Conservation (phyloP, 1,140 invertebrate genomes). For the Hylaeus anthracinus region DNA sequence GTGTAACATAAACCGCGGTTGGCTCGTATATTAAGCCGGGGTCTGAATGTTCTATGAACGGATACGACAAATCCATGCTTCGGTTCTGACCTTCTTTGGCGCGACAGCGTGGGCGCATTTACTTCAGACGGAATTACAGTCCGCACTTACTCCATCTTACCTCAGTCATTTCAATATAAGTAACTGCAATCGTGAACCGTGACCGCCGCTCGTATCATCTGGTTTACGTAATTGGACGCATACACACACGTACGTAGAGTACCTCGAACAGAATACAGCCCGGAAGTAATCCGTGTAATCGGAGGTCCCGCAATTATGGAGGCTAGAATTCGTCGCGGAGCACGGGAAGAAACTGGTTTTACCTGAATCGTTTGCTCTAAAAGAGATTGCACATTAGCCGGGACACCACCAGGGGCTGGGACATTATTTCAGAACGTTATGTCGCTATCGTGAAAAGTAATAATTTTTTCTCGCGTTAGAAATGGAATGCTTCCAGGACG, state of each 20-base stretch:
- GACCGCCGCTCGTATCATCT: constrained; percentile 57
- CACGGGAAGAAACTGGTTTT: constrained; percentile 17
- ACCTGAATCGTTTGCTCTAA: constrained; percentile 14
- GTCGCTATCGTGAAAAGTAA: not conserved
- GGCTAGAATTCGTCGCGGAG: constrained; percentile 16
- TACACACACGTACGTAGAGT: not conserved
- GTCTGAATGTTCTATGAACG: constrained; percentile 44
- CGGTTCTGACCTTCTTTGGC: constrained; percentile 62
- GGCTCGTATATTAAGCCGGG: constrained; percentile 31
- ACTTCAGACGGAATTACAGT: constrained; percentile 60
- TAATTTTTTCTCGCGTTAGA: constrained; percentile 2
- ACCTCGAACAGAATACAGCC: constrained; percentile 19
- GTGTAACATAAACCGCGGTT: constrained; percentile 9
- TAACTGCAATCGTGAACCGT: constrained; percentile 65
- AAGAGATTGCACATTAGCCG: constrained; percentile 8
- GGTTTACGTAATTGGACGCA: constrained; percentile 64
- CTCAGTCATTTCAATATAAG: constrained; percentile 55
- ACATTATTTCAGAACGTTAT: constrained; percentile 4
- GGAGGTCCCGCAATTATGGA: constrained; percentile 9
- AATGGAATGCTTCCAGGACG: not conserved
- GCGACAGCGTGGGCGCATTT: constrained; percentile 62
- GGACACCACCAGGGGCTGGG: not conserved
- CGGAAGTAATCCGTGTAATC: constrained; percentile 43
- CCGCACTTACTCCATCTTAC: constrained; percentile 60
- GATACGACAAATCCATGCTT: constrained; percentile 59